Evolutionary conservation across 2,888 invertebrate genomes (phyloP).

Genomic region (Nemotelus nigrinus): DNA sequence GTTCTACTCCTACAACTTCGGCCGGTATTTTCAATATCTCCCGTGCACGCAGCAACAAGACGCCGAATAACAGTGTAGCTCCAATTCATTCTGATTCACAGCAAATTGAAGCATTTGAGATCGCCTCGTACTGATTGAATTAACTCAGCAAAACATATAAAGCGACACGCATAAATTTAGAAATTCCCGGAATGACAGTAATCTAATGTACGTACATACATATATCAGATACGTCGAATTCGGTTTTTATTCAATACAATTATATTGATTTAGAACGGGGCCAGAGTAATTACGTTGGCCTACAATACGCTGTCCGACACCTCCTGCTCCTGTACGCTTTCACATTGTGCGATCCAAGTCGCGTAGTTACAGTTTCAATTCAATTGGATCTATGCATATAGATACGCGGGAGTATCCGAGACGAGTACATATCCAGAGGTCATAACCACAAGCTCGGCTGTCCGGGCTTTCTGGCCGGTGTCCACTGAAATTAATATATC

Average conservation of each 20-base stretch:
- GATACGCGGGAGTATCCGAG: neutral
- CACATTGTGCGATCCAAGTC: neutral
- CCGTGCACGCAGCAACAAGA: no score
- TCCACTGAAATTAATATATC: neutral
- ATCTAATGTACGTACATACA: neutral
- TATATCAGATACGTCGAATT: neutral
- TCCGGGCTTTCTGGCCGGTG: neutral
- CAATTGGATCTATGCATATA: neutral
- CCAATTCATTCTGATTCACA: no score
- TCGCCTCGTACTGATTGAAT: neutral
- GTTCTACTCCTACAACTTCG: no score
- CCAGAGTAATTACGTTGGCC: constrained; percentile 19
- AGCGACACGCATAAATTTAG: neutral
- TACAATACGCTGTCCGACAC: constrained; percentile 1
- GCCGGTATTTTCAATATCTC: no score
- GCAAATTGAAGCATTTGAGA: no score
- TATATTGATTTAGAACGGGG: constrained; percentile 28
- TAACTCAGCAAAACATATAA: neutral
- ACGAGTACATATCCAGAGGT: no score
- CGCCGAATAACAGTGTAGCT: no score
- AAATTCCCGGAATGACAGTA: neutral
- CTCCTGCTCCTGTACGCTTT: neutral
- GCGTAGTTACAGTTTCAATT: neutral
- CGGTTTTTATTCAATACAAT: constrained; percentile 14
- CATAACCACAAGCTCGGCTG: no score